phyloP scores from a whole-genome alignment of 2,888 invertebrate genomes.

The Lycaena phlaeas region DNA sequence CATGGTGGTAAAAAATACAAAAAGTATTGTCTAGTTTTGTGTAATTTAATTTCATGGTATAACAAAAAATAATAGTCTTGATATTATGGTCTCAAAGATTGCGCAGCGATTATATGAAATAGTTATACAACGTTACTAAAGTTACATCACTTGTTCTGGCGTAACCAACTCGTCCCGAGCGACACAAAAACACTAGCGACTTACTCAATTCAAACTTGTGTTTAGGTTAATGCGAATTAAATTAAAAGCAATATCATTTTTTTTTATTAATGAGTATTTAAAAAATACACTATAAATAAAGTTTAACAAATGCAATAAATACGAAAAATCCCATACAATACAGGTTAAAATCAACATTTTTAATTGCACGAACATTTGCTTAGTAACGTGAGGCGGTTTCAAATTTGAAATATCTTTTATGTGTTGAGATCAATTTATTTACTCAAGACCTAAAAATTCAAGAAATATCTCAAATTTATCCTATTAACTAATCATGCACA shows the following conservation, averaged over 20 bases:
- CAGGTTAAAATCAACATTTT: no score
- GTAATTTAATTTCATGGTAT: background rate
- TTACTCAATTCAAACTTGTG: background rate
- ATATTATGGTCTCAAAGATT: conserved; percentile 1
- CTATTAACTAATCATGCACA: no score
- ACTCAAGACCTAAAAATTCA: no score
- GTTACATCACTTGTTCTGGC: conserved; percentile 7
- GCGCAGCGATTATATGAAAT: conserved; percentile 5
- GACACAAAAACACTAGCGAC: conserved; percentile 6
- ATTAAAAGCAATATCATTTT: background rate
- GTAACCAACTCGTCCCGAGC: conserved; percentile 9
- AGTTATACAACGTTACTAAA: conserved; percentile 1
- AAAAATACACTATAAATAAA: background rate
- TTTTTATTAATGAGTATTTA: conserved; percentile 3
- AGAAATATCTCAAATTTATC: no score
- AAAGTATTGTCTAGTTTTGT: no score
- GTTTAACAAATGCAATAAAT: conserved; percentile 5
- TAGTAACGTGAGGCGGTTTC: background rate
- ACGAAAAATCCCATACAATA: no score
- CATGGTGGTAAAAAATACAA: no score
- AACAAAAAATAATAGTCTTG: background rate
- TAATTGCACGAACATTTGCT: background rate
- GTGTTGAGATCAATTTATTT: no score
- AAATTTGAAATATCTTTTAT: no score
- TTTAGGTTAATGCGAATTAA: background rate